These are phyloP conservation scores for Drosophila baimaii DNA, from an alignment of 1,140 invertebrate genomes.

Conservation along the genomic window DNA sequence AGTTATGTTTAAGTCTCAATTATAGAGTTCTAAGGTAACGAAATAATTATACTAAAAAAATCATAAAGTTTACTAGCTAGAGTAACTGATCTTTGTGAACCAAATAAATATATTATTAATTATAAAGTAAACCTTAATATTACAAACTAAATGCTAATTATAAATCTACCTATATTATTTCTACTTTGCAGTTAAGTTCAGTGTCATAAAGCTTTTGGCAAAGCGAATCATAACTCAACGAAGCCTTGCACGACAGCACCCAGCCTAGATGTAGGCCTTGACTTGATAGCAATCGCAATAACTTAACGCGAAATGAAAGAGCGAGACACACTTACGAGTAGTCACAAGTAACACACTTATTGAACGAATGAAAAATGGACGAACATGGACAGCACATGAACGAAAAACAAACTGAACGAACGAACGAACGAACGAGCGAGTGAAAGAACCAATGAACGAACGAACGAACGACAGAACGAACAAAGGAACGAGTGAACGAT, in stretches of 20 bases:
- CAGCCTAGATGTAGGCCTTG: conserved; percentile 1
- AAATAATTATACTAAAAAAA: neutral
- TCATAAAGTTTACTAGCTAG: neutral
- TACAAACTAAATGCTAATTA: neutral
- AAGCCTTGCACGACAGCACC: conserved; percentile 24
- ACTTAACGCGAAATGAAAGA: conserved; percentile 48
- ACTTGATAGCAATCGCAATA: conserved; percentile 18
- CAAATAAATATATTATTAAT: neutral
- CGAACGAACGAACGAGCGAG: conserved; percentile 17
- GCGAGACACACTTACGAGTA: conserved; percentile 33
- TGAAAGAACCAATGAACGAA: conserved; percentile 16
- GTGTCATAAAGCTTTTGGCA: conserved; percentile 12
- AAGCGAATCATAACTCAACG: conserved; percentile 11
- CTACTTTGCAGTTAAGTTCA: neutral
- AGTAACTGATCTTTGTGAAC: neutral
- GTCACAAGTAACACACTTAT: conserved; percentile 32
- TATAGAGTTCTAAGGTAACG: too few relatives aligned
- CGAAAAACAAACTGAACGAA: conserved; percentile 41
- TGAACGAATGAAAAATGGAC: conserved; percentile 23
- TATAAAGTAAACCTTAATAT: too few relatives aligned
- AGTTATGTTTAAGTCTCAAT: too few relatives aligned
- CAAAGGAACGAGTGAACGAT: conserved; percentile 26
- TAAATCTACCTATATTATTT: neutral
- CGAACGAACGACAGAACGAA: conserved; percentile 9
- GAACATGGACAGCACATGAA: conserved; percentile 14